Evolutionary conservation across 2,888 invertebrate species (phyloP).

Genomic region (Sepioteuthis lessoniana): DNA sequence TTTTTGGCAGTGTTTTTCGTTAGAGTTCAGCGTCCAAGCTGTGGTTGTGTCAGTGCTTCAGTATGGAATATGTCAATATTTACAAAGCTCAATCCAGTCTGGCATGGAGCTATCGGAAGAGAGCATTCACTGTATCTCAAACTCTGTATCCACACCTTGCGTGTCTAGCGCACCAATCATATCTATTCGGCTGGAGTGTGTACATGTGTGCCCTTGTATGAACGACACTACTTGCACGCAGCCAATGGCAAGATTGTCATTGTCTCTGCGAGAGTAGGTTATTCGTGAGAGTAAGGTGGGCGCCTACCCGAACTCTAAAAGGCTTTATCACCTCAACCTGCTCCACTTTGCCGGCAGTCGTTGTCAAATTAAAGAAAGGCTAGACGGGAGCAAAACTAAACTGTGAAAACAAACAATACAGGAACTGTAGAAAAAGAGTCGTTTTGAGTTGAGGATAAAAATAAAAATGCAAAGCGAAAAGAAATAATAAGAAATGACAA

Average conservation of each 20-base stretch:
- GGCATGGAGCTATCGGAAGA: too few species aligned
- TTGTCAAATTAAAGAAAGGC: not conserved
- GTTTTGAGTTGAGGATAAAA: not conserved
- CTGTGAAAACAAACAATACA: not conserved
- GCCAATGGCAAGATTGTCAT: not conserved
- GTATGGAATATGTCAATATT: too few species aligned
- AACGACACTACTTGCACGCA: not conserved
- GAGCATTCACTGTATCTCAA: too few species aligned
- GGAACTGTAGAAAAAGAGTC: not conserved
- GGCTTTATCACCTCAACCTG: not conserved
- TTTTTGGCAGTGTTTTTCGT: too few species aligned
- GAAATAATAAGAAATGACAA: not conserved
- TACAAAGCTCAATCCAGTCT: too few species aligned
- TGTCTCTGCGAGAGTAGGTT: not conserved
- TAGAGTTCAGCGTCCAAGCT: too few species aligned
- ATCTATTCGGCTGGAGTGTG: not conserved
- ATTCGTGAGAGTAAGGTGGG: not conserved
- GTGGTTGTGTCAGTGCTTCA: too few species aligned
- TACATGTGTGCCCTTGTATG: not conserved
- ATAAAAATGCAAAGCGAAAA: not conserved
- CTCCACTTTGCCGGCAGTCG: not conserved
- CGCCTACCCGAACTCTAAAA: not conserved
- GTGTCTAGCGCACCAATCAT: not conserved
- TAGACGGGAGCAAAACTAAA: not conserved
- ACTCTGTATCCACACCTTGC: too few species aligned